Conservation (phyloP, 2,113 vertebrate genomes). For the Aptenodytes forsteri region DNA sequence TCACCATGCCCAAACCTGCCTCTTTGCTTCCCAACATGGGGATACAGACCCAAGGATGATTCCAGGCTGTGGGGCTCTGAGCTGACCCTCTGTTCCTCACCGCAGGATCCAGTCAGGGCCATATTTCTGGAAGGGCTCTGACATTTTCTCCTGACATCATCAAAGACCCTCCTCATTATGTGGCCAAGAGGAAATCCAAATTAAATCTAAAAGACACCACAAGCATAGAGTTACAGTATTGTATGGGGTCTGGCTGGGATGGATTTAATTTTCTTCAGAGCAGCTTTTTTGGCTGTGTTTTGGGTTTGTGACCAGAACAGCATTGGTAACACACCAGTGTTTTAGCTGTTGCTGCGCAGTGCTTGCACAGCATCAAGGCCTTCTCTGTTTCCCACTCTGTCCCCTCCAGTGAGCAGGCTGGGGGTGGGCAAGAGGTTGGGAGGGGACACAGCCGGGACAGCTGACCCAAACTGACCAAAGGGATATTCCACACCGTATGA, state of each 20-base stretch:
- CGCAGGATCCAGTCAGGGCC: neutral
- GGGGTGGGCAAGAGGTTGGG: neutral
- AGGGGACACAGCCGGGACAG: neutral
- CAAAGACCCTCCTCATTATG: neutral
- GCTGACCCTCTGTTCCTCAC: neutral
- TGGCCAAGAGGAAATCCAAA: neutral
- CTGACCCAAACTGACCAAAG: neutral
- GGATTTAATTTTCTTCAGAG: neutral
- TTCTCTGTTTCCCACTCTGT: neutral
- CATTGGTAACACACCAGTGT: neutral
- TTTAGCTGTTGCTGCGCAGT: too few species aligned
- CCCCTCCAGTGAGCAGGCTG: neutral
- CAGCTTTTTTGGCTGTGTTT: neutral
- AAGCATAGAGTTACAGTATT: neutral
- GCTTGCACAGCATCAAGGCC: neutral
- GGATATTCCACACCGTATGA: neutral
- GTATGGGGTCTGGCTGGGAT: neutral
- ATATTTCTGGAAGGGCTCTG: neutral
- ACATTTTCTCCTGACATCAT: neutral
- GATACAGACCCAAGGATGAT: neutral
- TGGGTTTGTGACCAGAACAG: neutral
- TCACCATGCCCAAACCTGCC: neutral
- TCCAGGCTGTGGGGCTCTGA: neutral
- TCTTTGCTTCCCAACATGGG: neutral
- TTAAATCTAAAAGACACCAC: neutral